Evolutionary conservation across 92 coral and sea anemone genomes (phyloP), one percentile per base, ranked within the genome.

Genomic region (Porites cylindrica): DNA sequence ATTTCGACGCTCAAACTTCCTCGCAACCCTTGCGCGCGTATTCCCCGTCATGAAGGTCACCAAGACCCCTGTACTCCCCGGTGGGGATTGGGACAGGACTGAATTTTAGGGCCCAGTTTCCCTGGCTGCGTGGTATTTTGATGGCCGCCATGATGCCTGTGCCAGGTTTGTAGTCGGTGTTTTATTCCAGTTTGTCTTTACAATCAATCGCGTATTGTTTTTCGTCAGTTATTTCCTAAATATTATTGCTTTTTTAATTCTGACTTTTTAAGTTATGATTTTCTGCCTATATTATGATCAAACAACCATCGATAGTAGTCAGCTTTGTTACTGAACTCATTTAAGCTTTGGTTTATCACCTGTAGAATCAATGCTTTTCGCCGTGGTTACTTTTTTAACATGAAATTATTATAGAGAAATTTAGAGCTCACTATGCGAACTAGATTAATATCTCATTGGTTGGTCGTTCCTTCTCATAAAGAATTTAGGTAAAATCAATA

Each of bases 131-230:
- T 32, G 17, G 13, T 82, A 58, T 73, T 84, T 93, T 88, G 71
- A 90, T 92, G 94, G 94, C 92, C 89, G 98, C 98, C 98, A 94
- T 94, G 98, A 94, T 94, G 96, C 98, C 98, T 68, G 98, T 93
- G 56, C 94, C 91, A 88, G 98, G 98, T 94, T 72, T 26, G 54
- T 63, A 16, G 60, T 52, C 11, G 59, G n/a, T 76, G 70, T 71
- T 73, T 64, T 60, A 21, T 59, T 29, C 59, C 29, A 8, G 60
- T 78, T 26, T 68, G 61, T 10, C 62, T 61, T 74, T 67, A 2
- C 4, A 59, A 54, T 62, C 61, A 63, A 51, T 21, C 19, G 50
- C 10, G 26, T 17, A 0, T 32, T 26, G 32, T 10, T 38, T 32
- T 21, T 14, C 56, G 64, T 23, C 43, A 43, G 29, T 24, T 54